Evolutionary conservation across 2,113 vertebrate species (phyloP).

Genomic region (Pachycephala philippinensis): DNA sequence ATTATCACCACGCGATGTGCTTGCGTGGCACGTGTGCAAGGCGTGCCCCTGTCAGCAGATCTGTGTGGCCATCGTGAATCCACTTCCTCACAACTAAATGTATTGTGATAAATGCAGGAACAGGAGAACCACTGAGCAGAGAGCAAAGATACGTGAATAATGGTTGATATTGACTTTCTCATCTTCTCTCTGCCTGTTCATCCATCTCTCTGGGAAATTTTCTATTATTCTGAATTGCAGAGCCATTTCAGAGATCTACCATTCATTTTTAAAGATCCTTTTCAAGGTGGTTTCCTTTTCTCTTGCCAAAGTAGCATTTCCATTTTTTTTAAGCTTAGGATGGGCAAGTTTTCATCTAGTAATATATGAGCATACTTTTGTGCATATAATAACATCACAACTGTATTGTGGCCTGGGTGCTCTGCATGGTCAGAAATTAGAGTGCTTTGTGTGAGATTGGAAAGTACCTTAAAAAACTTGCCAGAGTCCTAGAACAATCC

Average conservation of each 20-base stretch:
- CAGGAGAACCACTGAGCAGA: neutral
- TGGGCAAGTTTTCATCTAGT: neutral
- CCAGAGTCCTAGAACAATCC: neutral
- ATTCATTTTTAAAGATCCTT: neutral
- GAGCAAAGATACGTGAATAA: neutral
- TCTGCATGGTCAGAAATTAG: neutral
- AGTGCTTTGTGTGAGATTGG: neutral
- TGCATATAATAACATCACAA: neutral
- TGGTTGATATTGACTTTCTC: slow-evolving; percentile 17
- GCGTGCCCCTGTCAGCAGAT: accelerated
- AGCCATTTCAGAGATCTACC: neutral
- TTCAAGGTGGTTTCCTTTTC: neutral
- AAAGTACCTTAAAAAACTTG: neutral
- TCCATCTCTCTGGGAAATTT: slow-evolving; percentile 9
- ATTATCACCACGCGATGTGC: accelerated
- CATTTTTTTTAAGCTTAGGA: neutral
- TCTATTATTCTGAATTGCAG: neutral
- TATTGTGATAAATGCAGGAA: neutral
- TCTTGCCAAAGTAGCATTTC: neutral
- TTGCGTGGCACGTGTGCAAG: accelerated
- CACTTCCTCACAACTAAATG: neutral
- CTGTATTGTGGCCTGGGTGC: neutral
- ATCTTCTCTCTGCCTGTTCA: neutral
- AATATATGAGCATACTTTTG: neutral
- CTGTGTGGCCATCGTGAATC: neutral